Base-by-base conservation (phyloP, 2,113 vertebrate genomes). In the Tachysurus vachellii region DNA sequence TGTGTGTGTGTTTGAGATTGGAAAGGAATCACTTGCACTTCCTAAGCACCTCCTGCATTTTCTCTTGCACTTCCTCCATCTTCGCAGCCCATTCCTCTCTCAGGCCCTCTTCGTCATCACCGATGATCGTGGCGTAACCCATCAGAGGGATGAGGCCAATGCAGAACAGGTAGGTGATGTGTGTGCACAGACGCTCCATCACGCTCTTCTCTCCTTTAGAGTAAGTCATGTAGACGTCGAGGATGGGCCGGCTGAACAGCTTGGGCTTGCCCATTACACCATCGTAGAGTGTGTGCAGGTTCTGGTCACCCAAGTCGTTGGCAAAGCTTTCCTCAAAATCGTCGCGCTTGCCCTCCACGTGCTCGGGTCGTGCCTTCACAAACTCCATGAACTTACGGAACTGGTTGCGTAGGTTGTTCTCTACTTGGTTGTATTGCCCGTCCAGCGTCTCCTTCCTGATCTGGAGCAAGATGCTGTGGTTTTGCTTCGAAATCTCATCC, bases 71-170 rank as follows among this genome's bases (percentile, higher is more conserved):
- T 0, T 92, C 70, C 87, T 94, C 91, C 94, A 96, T 96, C 85
- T 95, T 96, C 88, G 94, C 90, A 0, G 89, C 87, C 95, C 95
- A 96, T 86, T 96, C 94, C 86, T 95, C 92, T 4, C 88, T 95
- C 95, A 10, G 71, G 53, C 86, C 61, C 83, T 95, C 95, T 85
- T 95, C 93, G n/a, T 96, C 95, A 10, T 96, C 94, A 0, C 91
- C 94, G 0, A 95, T 92, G 91, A 96, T 31, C 87, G 94, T 93
- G 0, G 93, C 84, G 56, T 95, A 94, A 88, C 94, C 95, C 94
- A 96, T 95, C 28, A 95, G 91, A 23, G 95, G 94, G 62, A 96
- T 95, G 89, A 95, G 94, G 84, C 95, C 95, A 79, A 96, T 95
- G 93, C 94, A 95, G 93, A 96, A 96, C 75, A 96, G 93, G 87